These are phyloP conservation scores for Megastigmus dorsalis DNA, from an alignment of 2,888 invertebrate genomes.

Conservation along the genomic window DNA sequence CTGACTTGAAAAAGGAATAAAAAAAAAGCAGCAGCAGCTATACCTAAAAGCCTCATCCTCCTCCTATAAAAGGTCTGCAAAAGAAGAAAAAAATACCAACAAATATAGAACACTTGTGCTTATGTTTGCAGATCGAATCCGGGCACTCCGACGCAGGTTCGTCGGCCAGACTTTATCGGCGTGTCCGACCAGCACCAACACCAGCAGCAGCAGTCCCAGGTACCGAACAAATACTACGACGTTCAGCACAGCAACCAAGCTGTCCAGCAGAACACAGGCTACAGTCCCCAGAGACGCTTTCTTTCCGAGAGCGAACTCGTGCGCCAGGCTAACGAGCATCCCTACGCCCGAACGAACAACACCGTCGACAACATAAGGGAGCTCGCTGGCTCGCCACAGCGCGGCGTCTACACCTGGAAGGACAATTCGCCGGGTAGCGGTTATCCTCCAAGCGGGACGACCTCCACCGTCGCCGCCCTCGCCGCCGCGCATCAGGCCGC, in stretches of 20 bases:
- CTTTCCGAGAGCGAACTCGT: constrained; percentile 84
- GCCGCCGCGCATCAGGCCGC: constrained; percentile 49
- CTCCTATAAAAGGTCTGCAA: no score
- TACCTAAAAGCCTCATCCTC: no score
- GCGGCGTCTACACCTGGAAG: constrained; percentile 87
- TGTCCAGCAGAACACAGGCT: constrained; percentile 64
- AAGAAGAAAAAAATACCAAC: neutral
- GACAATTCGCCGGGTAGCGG: constrained; percentile 82
- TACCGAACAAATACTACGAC: constrained; percentile 62
- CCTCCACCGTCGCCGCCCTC: constrained; percentile 64
- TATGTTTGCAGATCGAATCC: constrained; percentile 86
- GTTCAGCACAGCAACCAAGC: constrained; percentile 69
- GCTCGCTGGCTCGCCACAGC: constrained; percentile 90
- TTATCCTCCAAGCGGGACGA: constrained; percentile 67
- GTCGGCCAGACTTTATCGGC: constrained; percentile 91
- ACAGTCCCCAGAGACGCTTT: constrained; percentile 77
- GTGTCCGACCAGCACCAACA: constrained; percentile 75
- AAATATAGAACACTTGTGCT: neutral
- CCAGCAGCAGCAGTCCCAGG: constrained; percentile 65
- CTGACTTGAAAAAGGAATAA: neutral
- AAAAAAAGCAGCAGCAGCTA: neutral
- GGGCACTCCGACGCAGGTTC: constrained; percentile 92
- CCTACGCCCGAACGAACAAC: constrained; percentile 83
- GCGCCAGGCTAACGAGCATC: constrained; percentile 73
- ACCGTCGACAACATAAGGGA: constrained; percentile 92